These are phyloP conservation scores for Dicentrarchus labrax DNA, from an alignment of 2,113 vertebrate genomes.

Conservation along the genomic window DNA sequence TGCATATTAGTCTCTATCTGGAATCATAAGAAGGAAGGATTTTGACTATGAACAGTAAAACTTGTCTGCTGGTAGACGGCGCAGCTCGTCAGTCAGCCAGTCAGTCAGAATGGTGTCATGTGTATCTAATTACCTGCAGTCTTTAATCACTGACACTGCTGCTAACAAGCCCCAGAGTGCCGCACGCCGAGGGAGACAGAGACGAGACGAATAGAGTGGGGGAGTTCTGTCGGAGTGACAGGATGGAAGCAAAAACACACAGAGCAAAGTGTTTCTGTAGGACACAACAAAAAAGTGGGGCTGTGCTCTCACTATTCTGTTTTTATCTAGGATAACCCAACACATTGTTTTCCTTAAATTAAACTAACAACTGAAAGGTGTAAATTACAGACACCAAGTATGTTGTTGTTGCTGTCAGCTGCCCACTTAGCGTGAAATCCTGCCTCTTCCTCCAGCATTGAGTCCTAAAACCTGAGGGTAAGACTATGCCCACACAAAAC, in stretches of 20 bases:
- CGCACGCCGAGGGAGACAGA: constrained; percentile 30
- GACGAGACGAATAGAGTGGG: constrained; percentile 5
- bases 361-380: not conserved
- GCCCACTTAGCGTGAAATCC: not conserved
- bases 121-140: constrained; percentile 74
- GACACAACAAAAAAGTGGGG: not conserved
- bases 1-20: not conserved
- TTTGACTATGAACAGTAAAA: not conserved
- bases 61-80: not conserved
- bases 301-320: not conserved
- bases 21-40: too few relatives aligned
- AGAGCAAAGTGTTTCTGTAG: not conserved
- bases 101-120: constrained; percentile 65
- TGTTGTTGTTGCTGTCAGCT: not conserved
- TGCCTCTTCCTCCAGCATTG: not conserved
- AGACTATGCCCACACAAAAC: not conserved
- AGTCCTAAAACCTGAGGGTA: not conserved
- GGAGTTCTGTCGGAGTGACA: constrained; percentile 26
- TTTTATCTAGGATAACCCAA: not conserved
- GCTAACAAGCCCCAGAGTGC: constrained; percentile 66
- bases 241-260: not conserved
- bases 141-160: constrained; percentile 68
- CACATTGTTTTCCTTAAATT: not conserved
- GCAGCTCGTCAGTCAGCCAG: constrained; percentile 43
- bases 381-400: not conserved